Conservation (phyloP, 2,797 vertebrate genomes). For the Gadopsis bispinosus region DNA sequence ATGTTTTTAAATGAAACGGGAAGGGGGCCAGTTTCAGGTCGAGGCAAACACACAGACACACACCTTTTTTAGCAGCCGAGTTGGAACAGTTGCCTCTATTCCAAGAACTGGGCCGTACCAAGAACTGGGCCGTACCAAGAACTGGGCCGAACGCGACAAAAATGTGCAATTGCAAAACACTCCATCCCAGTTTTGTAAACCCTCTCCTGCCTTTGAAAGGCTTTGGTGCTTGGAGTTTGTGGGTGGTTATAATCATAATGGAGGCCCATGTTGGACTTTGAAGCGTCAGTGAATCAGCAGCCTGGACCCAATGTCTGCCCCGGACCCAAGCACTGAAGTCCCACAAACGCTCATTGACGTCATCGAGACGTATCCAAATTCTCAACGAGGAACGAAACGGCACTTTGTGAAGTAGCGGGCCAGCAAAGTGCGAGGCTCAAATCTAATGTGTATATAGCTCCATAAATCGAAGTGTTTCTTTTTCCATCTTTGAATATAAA, state of each 20-base stretch:
- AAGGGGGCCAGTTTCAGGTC: constrained; percentile 52
- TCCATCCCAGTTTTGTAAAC: constrained; percentile 36
- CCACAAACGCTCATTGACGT: constrained; percentile 10
- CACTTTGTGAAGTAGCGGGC: constrained; percentile 14
- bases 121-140: constrained; percentile 36
- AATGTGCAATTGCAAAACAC: constrained; percentile 35
- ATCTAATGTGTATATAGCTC: not conserved
- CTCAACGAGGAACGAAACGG: constrained; percentile 26
- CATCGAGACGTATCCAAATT: not conserved
- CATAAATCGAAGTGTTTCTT: not conserved
- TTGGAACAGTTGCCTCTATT: too few species aligned
- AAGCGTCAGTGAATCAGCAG: constrained; percentile 1
- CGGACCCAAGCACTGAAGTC: not conserved
- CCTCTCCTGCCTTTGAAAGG: constrained; percentile 3
- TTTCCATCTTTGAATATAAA: not conserved
- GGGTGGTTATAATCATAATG: constrained; percentile 1
- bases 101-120: too few species aligned
- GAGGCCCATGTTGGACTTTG: not conserved
- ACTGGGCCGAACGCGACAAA: constrained; percentile 10
- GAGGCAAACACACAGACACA: constrained; percentile 29
- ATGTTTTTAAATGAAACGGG: constrained; percentile 54
- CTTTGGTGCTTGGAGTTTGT: constrained; percentile 21
- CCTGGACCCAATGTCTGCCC: not conserved
- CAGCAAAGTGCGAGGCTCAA: not conserved
- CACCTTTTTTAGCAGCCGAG: not conserved